Conservation (phyloP, 2,113 vertebrate genomes). For the Tichodroma muraria region DNA sequence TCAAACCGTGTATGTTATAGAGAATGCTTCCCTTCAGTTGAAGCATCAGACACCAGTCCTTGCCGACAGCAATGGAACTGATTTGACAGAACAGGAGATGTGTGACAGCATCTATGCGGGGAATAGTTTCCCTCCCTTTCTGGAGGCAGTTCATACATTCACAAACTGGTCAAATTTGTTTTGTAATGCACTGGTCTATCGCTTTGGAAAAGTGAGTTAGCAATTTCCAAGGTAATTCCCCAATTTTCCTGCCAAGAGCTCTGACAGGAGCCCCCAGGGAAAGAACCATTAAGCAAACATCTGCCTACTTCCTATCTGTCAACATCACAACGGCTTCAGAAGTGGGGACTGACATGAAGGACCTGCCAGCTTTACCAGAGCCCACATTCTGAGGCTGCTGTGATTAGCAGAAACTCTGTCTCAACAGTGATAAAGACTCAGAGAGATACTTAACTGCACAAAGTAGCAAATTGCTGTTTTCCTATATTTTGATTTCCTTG, state of each 20-base stretch:
- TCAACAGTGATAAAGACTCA: not conserved
- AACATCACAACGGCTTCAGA: not conserved
- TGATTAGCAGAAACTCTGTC: not conserved
- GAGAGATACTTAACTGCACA: not conserved
- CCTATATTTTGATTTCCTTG: slow-evolving; percentile 13
- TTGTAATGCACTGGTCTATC: not conserved
- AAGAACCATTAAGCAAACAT: slow-evolving; percentile 45
- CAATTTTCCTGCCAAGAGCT: not conserved
- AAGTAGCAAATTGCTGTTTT: slow-evolving; percentile 6
- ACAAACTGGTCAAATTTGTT: not conserved
- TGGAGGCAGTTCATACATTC: not conserved
- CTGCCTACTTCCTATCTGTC: slow-evolving; percentile 34
- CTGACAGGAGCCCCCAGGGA: not conserved
- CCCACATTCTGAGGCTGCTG: not conserved
- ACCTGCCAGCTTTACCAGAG: not conserved
- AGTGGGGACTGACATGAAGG: not conserved
- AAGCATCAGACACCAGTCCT: not conserved
- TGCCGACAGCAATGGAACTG: not conserved
- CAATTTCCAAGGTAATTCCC: slow-evolving; percentile 22
- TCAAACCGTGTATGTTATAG: not conserved
- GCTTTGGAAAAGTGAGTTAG: not conserved
- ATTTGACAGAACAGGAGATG: not conserved
- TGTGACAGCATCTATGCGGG: not conserved
- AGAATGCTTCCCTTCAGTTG: not conserved
- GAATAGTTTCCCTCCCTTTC: not conserved